These are phyloP conservation scores for Fratercula arctica DNA, from an alignment of 2,797 vertebrate species.

Conservation along the genomic window DNA sequence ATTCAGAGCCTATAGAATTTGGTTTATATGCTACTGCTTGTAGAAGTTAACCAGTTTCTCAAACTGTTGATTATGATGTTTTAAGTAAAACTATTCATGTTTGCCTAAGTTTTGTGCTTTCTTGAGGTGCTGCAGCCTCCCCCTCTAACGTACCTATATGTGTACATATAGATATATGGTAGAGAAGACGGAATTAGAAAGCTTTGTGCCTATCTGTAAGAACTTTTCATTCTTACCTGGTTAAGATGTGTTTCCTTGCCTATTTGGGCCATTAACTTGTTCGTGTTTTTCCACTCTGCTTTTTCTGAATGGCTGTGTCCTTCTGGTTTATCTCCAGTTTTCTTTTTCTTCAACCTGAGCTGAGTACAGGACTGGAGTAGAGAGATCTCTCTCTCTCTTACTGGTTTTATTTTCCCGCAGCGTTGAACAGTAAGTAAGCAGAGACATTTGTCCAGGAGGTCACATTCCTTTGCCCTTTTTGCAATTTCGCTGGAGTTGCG, in stretches of 20 bases:
- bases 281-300: not conserved
- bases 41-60: not conserved
- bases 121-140: not conserved
- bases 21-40: not conserved
- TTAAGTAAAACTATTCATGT: not conserved
- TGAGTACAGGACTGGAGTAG: not conserved
- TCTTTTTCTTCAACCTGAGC: not conserved
- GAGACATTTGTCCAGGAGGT: not conserved
- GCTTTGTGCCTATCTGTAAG: not conserved
- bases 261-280: not conserved
- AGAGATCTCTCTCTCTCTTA: not conserved
- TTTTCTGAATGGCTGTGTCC: not conserved
- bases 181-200: not conserved
- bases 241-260: not conserved
- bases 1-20: not conserved
- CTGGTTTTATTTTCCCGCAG: not conserved
- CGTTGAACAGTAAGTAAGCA: not conserved
- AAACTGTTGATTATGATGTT: not conserved
- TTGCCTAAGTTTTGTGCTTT: not conserved
- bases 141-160: fast-evolving
- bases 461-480: not conserved
- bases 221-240: not conserved
- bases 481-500: not conserved
- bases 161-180: not conserved
- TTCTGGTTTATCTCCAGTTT: not conserved